Evolutionary conservation across 2,888 invertebrate species (phyloP), one percentile per base, ranked within the genome.

Genomic region (Drosophila maculinotata): DNA sequence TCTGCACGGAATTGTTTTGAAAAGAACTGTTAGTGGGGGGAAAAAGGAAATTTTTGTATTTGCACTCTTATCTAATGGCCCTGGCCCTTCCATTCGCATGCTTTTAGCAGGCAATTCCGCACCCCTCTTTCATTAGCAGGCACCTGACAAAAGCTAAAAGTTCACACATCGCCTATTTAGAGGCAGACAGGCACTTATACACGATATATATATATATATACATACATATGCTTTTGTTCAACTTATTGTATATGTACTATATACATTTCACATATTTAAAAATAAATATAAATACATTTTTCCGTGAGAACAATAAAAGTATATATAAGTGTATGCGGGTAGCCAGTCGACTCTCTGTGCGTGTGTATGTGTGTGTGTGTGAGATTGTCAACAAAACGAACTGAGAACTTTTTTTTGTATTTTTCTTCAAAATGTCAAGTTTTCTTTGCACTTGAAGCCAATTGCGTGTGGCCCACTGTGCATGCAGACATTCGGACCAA

Each of bases 61-160:
- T 72, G 54, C 63, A 65, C 78, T 75, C 64, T 83, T 80, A 80
- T 79, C 79, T 76, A n/a, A 69, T 65, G 75, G 51, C 60, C 63
- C 41, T 59, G 56, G 67, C 3, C 2, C 33, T 14, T 8, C 6
- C 3, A 7, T 41, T 30, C 38, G n/a, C 38, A 8, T 36, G 28
- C 23, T 35, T 20, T 63, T 48, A 39, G 39, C 66, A 44, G 17
- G 28, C 8, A 14, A 15, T 3, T 3, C n/a, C n/a, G 5, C 14
- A 42, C 14, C 51, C 35, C 42, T 53, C 72, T 76, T 83, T 75
- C 78, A 79, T 79, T 79, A 84, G 84, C 84, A 68, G 70, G 79
- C 70, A 78, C 81, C 84, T 84, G 79, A 84, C 84, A 80, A 84
- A 80, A 80, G 81, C 79, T 73, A 64, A 78, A 80, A 84, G 79